Percentiles rank a stretch among this genome's conserved stretches.
Conservation (phyloP, 2,797 vertebrate genomes). For the Sebastolobus alascanus region DNA sequence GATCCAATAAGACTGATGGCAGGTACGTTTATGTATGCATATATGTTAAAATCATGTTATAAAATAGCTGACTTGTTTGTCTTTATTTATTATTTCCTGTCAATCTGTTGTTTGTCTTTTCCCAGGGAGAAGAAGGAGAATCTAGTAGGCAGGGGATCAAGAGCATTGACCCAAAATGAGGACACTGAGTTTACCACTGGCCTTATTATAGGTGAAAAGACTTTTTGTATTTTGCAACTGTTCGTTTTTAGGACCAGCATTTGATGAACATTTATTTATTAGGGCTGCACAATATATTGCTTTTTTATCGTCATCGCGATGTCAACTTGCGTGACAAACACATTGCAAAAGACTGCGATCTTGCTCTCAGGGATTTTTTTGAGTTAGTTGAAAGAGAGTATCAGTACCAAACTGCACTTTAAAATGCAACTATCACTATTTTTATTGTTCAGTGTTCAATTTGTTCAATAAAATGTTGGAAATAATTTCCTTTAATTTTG, state of each 20-base stretch:
- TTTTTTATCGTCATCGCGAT: no score
- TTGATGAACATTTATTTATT: not conserved
- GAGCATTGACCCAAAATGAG: slow-evolving; percentile 59
- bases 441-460: no score
- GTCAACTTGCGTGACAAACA: no score
- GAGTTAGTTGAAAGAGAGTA: no score
- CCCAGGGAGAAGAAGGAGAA: slow-evolving; percentile 73
- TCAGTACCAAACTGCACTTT: no score
- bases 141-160: slow-evolving; percentile 64
- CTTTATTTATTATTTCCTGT: not conserved
- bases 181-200: slow-evolving; percentile 77
- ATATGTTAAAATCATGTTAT: not conserved
- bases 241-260: no score
- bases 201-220: slow-evolving; percentile 78
- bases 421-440: no score
- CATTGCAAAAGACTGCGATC: no score
- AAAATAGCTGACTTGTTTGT: not conserved
- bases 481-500: no score
- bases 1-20: slow-evolving; percentile 45
- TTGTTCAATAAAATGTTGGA: no score
- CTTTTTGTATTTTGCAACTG: no score
- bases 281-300: not conserved
- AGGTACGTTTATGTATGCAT: slow-evolving; percentile 57
- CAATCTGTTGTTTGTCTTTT: not conserved
- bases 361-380: no score